Conservation (phyloP, 2,113 vertebrate species). For the Pogonocichla stellata region DNA sequence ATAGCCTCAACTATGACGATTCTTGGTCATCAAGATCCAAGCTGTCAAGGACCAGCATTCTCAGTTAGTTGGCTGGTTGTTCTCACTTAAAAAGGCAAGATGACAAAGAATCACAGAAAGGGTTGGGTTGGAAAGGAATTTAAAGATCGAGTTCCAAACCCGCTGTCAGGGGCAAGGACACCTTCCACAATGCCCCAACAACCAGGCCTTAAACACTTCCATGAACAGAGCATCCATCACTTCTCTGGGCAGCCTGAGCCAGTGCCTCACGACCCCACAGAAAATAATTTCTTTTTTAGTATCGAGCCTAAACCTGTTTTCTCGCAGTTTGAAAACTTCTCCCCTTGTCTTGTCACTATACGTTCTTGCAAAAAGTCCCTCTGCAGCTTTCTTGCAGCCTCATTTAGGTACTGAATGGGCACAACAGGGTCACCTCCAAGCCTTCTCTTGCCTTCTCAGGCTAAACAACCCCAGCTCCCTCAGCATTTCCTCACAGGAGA, state of each 20-base stretch:
- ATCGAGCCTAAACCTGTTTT: not conserved
- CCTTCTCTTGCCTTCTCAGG: not conserved
- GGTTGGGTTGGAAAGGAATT: not conserved
- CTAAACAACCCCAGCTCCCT: not conserved
- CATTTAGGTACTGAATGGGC: not conserved
- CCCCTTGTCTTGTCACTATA: not conserved
- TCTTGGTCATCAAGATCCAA: not conserved
- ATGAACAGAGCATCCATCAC: not conserved
- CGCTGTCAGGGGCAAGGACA: not conserved
- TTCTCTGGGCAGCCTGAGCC: not conserved
- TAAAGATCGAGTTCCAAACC: not conserved
- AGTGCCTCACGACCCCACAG: not conserved
- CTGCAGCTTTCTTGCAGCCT: not conserved
- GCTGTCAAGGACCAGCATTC: not conserved
- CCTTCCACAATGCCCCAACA: not conserved
- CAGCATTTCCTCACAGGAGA: not conserved
- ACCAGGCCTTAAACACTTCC: too few relatives aligned
- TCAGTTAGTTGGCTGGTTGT: not conserved
- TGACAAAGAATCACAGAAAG: not conserved
- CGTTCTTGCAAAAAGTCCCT: not conserved
- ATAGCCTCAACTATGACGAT: not conserved
- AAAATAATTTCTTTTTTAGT: not conserved
- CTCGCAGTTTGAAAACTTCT: not conserved
- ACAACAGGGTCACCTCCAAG: not conserved
- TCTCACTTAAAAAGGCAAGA: not conserved